Evolutionary conservation across 1,140 invertebrate species (phyloP).

Genomic region (Drosophila auraria): DNA sequence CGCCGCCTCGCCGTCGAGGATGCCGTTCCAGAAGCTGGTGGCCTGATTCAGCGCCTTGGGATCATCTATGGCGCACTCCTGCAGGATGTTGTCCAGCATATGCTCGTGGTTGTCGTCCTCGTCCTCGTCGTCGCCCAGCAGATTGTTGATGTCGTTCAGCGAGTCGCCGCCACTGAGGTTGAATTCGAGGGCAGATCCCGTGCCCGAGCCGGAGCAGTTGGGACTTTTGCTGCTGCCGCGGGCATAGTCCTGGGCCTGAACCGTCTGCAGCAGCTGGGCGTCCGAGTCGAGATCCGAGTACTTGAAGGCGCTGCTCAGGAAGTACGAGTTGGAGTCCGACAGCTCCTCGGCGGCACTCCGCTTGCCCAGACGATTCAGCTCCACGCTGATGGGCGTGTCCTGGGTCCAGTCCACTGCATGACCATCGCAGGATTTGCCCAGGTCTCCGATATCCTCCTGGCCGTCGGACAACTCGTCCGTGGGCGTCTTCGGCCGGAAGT

Average conservation of each 20-base stretch:
- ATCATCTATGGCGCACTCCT: constrained; percentile 83
- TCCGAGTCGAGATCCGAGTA: constrained; percentile 81
- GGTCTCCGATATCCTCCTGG: constrained; percentile 34
- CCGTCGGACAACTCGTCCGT: constrained; percentile 70
- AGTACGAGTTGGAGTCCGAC: constrained; percentile 38
- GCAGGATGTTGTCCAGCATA: constrained; percentile 84
- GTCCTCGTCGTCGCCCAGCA: constrained; percentile 75
- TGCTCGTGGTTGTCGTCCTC: constrained; percentile 72
- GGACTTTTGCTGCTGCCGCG: constrained; percentile 77
- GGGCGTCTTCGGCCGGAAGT: constrained; percentile 91
- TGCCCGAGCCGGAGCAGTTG: constrained; percentile 54
- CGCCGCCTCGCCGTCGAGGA: constrained; percentile 77
- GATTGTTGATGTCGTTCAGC: constrained; percentile 79
- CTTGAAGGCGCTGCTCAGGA: constrained; percentile 74
- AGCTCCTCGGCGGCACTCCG: constrained; percentile 11
- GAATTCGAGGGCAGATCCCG: constrained; percentile 72
- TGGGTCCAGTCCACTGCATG: constrained; percentile 85
- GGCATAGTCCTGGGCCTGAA: constrained; percentile 61
- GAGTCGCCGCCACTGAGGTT: constrained; percentile 82
- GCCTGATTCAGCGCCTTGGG: constrained; percentile 81
- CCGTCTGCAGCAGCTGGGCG: constrained; percentile 73
- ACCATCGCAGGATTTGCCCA: constrained; percentile 60
- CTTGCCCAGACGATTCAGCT: constrained; percentile 85
- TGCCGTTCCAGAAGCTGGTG: constrained; percentile 84
- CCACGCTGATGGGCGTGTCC: constrained; percentile 87